phyloP scores from a whole-genome alignment of 2,113 vertebrate species.

The Saguinus midas region DNA sequence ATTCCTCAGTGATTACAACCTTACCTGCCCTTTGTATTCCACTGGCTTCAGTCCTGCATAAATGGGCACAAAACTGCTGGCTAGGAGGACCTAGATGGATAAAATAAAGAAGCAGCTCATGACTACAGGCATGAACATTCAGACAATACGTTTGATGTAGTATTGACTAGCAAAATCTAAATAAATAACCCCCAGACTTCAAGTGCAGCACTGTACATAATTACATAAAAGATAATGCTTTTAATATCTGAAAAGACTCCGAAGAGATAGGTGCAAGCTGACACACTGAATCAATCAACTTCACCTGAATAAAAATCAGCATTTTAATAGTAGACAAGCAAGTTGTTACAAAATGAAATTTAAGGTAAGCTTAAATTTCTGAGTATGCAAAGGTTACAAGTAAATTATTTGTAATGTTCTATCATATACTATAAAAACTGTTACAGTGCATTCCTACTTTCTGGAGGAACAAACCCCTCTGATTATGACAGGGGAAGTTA shows the following conservation, averaged over 20 bases:
- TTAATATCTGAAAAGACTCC: not conserved
- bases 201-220: not conserved
- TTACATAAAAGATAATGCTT: not conserved
- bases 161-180: not conserved
- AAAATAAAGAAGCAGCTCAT: not conserved
- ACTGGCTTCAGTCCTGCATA: conserved; percentile 91
- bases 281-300: not conserved
- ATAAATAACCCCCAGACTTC: not conserved
- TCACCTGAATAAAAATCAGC: not conserved
- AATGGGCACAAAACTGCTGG: conserved; percentile 93
- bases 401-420: not conserved
- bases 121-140: not conserved
- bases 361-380: not conserved
- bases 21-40: conserved; percentile 93
- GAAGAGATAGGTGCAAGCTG: not conserved
- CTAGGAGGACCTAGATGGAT: conserved; percentile 87
- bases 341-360: no score
- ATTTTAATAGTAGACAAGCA: not conserved
- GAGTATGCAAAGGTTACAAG: not conserved
- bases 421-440: not conserved
- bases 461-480: not conserved
- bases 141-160: rapidly evolving
- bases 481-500: rapidly evolving
- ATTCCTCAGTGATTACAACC: not conserved
- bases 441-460: not conserved